phyloP scores from a whole-genome alignment of 2,797 vertebrate species.

The Micrastur ruficollis region DNA sequence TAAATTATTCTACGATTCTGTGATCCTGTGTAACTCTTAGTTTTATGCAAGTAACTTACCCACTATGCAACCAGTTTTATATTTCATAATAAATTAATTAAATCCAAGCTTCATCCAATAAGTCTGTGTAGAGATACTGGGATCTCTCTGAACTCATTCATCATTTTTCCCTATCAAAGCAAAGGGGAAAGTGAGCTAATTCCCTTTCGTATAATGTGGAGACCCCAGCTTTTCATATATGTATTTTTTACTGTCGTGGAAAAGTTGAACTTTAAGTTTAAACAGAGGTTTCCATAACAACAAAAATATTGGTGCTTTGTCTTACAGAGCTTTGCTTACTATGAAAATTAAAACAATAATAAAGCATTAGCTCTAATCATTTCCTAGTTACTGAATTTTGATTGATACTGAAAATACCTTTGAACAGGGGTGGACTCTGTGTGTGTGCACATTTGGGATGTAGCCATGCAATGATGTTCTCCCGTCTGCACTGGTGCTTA shows the following conservation, averaged over 20 bases:
- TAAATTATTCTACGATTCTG: not conserved
- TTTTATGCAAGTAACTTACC: not conserved
- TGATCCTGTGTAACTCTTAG: not conserved
- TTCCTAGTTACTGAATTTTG: not conserved
- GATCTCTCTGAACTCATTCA: not conserved
- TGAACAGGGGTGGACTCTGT: not conserved
- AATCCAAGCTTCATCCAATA: not conserved
- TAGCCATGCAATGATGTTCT: not conserved
- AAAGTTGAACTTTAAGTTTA: slow-evolving; percentile 9
- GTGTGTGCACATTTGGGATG: not conserved
- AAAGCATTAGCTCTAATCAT: not conserved
- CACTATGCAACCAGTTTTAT: not conserved
- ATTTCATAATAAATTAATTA: not conserved
- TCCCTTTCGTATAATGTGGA: not conserved
- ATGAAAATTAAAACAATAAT: not conserved
- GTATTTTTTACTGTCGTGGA: not conserved
- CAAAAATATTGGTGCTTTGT: slow-evolving; percentile 22
- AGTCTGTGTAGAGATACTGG: not conserved
- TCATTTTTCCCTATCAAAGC: not conserved
- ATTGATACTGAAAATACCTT: not conserved
- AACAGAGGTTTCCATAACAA: slow-evolving; percentile 42
- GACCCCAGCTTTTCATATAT: not conserved
- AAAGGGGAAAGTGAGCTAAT: not conserved
- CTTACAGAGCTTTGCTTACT: slow-evolving; percentile 5
- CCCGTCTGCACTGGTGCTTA: not conserved